Evolutionary conservation across 1,140 invertebrate genomes (phyloP).

Genomic region (Bombyx mandarina): DNA sequence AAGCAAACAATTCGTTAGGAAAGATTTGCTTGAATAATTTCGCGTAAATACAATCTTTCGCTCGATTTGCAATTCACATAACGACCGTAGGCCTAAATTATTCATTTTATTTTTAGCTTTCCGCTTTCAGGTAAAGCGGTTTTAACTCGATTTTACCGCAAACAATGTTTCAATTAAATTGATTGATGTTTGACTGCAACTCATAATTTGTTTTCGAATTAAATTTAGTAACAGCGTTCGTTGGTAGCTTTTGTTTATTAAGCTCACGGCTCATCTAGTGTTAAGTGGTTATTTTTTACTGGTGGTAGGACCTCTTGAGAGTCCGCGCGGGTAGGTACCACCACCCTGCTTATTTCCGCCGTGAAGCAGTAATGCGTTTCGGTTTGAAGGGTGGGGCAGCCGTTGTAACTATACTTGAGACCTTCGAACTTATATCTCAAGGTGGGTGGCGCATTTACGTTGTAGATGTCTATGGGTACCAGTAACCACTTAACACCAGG

Average conservation of each 20-base stretch:
- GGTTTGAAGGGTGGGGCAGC: no score
- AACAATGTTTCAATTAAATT: constrained; percentile 18
- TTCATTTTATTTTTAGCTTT: constrained; percentile 32
- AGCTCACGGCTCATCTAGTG: no score
- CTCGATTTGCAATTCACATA: constrained; percentile 61
- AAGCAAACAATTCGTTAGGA: constrained; percentile 60
- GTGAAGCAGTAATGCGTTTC: no score
- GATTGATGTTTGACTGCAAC: constrained; percentile 16
- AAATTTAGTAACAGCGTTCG: neutral
- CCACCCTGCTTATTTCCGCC: no score
- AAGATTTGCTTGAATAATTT: constrained; percentile 53
- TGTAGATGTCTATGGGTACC: no score
- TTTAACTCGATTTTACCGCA: constrained; percentile 15
- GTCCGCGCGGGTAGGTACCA: no score
- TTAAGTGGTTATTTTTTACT: no score
- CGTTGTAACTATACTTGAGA: no score
- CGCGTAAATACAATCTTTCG: constrained; percentile 54
- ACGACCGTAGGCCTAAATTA: constrained; percentile 30
- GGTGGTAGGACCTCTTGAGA: no score
- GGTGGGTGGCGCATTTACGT: no score
- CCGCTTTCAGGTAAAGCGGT: constrained; percentile 15
- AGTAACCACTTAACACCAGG: no score
- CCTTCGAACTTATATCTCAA: no score
- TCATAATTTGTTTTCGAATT: constrained; percentile 9
- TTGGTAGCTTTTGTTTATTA: constrained; percentile 9